Percentiles rank a stretch among this genome's conserved stretches.
These are phyloP conservation scores for Sphaerophoria taeniata DNA, from an alignment of 2,888 invertebrate species.

Conservation along the genomic window DNA sequence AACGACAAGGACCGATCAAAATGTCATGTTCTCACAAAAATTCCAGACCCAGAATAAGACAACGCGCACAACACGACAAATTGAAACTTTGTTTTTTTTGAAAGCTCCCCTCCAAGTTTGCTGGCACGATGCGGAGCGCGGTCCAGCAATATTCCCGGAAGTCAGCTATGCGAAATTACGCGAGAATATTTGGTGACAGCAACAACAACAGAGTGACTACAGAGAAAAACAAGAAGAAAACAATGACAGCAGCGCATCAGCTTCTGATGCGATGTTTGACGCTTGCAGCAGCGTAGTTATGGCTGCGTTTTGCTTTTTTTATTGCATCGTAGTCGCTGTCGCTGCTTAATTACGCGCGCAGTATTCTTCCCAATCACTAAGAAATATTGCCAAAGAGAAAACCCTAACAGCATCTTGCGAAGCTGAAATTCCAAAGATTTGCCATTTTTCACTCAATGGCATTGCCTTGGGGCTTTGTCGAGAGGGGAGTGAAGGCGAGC, in stretches of 20 bases:
- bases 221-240: slow-evolving; percentile 19
- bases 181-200: slow-evolving; percentile 70
- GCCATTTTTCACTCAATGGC: slow-evolving; percentile 64
- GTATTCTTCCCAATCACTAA: slow-evolving; percentile 48
- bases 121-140: not conserved
- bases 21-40: slow-evolving; percentile 74
- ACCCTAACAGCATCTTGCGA: slow-evolving; percentile 67
- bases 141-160: slow-evolving; percentile 67
- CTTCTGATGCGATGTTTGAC: slow-evolving; percentile 52
- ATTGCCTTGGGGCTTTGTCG: slow-evolving; percentile 7
- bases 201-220: slow-evolving; percentile 5
- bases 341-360: slow-evolving; percentile 68
- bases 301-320: slow-evolving; percentile 42
- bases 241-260: slow-evolving; percentile 26
- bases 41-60: slow-evolving; percentile 65
- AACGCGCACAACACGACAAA: slow-evolving; percentile 69
- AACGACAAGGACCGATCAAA: slow-evolving; percentile 61
- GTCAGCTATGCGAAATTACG: slow-evolving; percentile 73
- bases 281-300: slow-evolving; percentile 68
- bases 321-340: not conserved
- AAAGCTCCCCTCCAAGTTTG: slow-evolving; percentile 9
- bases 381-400: slow-evolving; percentile 32
- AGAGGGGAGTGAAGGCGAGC: not conserved
- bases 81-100: slow-evolving; percentile 59
- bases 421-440: slow-evolving; percentile 70